Evolutionary conservation across 2,797 vertebrate species (phyloP), one percentile per base, ranked within the genome.

Genomic region (Trematomus bernacchii): DNA sequence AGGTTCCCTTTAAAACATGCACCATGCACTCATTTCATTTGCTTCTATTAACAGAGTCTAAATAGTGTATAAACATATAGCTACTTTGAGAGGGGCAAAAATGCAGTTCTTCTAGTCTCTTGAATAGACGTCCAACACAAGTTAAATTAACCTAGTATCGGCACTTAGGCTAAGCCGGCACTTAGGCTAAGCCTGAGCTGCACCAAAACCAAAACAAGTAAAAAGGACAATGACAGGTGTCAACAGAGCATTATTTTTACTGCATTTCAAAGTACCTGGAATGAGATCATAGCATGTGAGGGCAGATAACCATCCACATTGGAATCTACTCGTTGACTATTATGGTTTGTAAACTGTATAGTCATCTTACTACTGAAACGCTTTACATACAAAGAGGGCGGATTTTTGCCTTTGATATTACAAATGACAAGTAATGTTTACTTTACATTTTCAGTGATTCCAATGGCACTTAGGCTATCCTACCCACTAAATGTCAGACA

Each of bases 1-100:
- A 42, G 64, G 84, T 71, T 84, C 66, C 85, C 50, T 86, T 84
- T 69, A 89, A 77, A 90, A 83, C 84, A 91, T 88, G 87, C 85
- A 90, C 47, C 79, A 86, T 87, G 85, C 89, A 87, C 69, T 74
- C 83, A 57, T 59, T 75, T 21, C 14, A 62, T 69, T n/a, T 40
- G 50, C 52, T 60, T 75, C 51, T 68, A 72, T 19, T 16, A 51
- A 77, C 12, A 59, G 13, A 66, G 47, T 59, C 61, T 66, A 53
- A 61, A 59, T 58, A 23, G 21, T 30, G 19, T 79, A 63, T 60
- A 50, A 72, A 70, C 73, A 80, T 69, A 23, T 1, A 74, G 23
- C 60, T 79, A 62, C 43, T 75, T 71, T 79, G 7, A 66, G 60
- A 40, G 50, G 54, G 52, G 52, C 13, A 50, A 50, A 47, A 62